Conservation (phyloP, 2,797 vertebrate species). For the Trachops cirrhosus region DNA sequence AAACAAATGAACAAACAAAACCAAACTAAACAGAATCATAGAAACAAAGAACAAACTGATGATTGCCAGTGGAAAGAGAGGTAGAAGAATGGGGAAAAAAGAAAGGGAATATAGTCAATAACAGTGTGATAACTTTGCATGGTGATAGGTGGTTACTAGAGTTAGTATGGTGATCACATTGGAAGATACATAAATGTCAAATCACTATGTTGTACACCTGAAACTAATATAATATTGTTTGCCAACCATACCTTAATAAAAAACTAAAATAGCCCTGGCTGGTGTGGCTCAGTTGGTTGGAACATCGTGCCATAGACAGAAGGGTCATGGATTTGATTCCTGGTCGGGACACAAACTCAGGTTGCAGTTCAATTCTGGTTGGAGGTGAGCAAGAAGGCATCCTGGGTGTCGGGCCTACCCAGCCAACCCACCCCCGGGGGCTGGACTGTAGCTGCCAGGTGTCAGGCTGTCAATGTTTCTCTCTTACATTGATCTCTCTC, state of each 20-base stretch:
- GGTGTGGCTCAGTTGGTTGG: neutral
- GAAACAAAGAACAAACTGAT: neutral
- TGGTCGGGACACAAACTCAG: neutral
- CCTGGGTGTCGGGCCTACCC: neutral
- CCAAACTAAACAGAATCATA: neutral
- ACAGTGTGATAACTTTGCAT: neutral
- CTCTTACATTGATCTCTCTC: too few relatives aligned
- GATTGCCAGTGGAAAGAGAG: neutral
- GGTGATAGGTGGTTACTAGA: neutral
- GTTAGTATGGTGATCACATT: neutral
- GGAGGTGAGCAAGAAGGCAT: neutral
- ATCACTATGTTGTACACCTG: neutral
- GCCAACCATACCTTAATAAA: neutral
- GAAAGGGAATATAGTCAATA: neutral
- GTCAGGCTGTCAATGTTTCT: neutral
- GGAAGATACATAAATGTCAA: neutral
- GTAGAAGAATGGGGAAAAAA: neutral
- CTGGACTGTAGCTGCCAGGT: neutral
- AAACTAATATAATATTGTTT: neutral
- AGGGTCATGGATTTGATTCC: neutral
- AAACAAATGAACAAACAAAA: neutral
- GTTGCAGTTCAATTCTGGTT: neutral
- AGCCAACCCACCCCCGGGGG: too few relatives aligned
- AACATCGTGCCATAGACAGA: neutral
- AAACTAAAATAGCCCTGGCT: neutral